Percentiles rank a stretch among this genome's conserved stretches.
Conservation (phyloP, 2,797 vertebrate species). For the Petrocephalus sullivani region DNA sequence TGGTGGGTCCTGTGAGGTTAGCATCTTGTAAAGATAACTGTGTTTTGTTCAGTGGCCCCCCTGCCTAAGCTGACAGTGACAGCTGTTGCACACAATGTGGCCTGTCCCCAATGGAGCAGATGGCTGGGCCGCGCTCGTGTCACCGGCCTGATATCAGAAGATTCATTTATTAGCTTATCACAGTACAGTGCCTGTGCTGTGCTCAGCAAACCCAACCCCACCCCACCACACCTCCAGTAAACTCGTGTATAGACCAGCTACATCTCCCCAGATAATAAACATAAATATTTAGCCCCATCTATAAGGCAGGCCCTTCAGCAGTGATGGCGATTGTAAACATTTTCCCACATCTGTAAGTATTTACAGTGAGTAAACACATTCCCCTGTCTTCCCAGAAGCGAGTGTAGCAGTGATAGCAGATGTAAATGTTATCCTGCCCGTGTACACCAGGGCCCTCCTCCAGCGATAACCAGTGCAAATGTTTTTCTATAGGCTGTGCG, state of each 20-base stretch:
- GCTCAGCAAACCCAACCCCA: neutral
- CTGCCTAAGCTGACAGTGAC: neutral
- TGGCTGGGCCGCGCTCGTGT: neutral
- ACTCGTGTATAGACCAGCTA: neutral
- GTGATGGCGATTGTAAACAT: slow-evolving; percentile 4
- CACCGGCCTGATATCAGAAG: neutral
- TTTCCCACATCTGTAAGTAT: slow-evolving; percentile 1
- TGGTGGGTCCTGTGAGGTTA: neutral
- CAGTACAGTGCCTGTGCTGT: neutral
- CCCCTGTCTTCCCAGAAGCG: neutral
- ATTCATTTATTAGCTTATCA: neutral
- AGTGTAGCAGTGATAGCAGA: neutral
- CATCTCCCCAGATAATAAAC: neutral
- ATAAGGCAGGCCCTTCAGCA: neutral
- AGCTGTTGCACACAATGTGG: neutral
- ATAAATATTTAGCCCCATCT: neutral
- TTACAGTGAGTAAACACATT: slow-evolving; percentile 9
- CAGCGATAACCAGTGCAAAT: neutral
- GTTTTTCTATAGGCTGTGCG: neutral
- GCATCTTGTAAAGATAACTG: neutral
- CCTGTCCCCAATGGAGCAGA: neutral
- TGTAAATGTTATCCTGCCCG: slow-evolving; percentile 1
- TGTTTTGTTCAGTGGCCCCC: neutral
- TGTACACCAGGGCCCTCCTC: neutral
- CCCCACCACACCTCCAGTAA: neutral